Conservation (phyloP, 2,888 invertebrate species). For the Hypselothyrea guttata region DNA sequence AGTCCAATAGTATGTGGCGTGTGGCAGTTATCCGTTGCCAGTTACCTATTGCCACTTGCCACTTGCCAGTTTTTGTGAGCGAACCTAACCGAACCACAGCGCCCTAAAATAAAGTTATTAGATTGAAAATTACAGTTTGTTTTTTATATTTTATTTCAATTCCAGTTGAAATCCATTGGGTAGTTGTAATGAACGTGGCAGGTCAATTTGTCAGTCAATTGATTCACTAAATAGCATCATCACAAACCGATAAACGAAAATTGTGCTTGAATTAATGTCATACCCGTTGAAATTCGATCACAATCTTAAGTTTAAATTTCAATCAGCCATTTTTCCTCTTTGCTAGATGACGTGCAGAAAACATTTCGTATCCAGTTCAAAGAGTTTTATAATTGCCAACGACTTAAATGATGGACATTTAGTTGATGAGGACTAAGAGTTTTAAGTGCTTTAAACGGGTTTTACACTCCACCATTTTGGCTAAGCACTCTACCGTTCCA, state of each 20-base stretch:
- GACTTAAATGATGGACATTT: constrained; percentile 39
- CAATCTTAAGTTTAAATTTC: constrained; percentile 17
- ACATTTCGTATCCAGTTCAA: constrained; percentile 24
- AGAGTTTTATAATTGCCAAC: constrained; percentile 54
- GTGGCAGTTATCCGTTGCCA: constrained; percentile 49
- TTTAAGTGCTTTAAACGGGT: constrained; percentile 38
- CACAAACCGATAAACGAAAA: constrained; percentile 14
- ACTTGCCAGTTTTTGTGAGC: constrained; percentile 4
- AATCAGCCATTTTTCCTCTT: constrained; percentile 14
- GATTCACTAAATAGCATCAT: constrained; percentile 36
- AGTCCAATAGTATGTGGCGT: constrained; percentile 46
- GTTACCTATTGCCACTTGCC: neutral
- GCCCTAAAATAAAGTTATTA: constrained; percentile 71
- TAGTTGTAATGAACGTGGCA: constrained; percentile 27
- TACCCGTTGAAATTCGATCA: constrained; percentile 22
- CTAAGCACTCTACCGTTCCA: constrained; percentile 14
- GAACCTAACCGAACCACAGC: constrained; percentile 17
- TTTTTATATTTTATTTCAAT: constrained; percentile 24
- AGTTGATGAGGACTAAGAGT: constrained; percentile 32
- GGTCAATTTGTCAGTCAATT: constrained; percentile 34
- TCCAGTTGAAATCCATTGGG: constrained; percentile 40
- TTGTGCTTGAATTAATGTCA: constrained; percentile 27
- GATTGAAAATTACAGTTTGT: constrained; percentile 51
- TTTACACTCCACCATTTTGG: constrained; percentile 17
- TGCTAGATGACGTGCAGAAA: constrained; percentile 37